A percentile compares a stretch with the other conserved stretches of the same genome.
These are phyloP conservation scores for Diadema setosum DNA, from an alignment of 35 echinoderm and acorn worm species.

Conservation along the genomic window DNA sequence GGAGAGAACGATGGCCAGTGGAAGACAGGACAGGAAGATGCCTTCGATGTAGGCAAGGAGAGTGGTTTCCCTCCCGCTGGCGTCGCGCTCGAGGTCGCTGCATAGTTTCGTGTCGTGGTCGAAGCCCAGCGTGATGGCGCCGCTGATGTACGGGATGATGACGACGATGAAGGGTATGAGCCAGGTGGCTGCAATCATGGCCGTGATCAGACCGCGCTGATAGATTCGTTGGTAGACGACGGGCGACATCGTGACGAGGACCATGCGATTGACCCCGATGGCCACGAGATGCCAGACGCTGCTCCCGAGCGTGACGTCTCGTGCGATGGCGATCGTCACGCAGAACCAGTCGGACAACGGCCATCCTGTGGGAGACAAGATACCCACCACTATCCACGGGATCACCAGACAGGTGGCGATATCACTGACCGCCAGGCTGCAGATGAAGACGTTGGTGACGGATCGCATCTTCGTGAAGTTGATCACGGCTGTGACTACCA, in stretches of 20 bases:
- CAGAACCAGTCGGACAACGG: not conserved
- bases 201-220: not conserved
- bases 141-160: not conserved
- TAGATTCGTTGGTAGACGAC: not conserved
- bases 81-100: not conserved
- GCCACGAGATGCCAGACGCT: not conserved
- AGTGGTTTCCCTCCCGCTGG: too few relatives aligned
- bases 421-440: conserved; percentile 66
- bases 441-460: conserved; percentile 62
- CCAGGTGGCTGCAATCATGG: not conserved
- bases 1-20: not conserved
- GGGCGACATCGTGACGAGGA: not conserved
- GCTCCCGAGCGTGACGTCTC: not conserved
- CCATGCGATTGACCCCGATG: not conserved
- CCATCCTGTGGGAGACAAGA: not conserved
- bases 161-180: conserved; percentile 1
- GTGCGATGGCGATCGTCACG: not conserved
- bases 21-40: not conserved
- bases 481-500: conserved; percentile 53
- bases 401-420: conserved; percentile 32
- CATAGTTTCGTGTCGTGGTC: not conserved
- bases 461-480: conserved; percentile 45
- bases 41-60: not conserved
- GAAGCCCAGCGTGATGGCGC: not conserved
- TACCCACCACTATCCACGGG: not conserved